Evolutionary conservation across 2,113 vertebrate species (phyloP).

Genomic region (Chrysemys picta): DNA sequence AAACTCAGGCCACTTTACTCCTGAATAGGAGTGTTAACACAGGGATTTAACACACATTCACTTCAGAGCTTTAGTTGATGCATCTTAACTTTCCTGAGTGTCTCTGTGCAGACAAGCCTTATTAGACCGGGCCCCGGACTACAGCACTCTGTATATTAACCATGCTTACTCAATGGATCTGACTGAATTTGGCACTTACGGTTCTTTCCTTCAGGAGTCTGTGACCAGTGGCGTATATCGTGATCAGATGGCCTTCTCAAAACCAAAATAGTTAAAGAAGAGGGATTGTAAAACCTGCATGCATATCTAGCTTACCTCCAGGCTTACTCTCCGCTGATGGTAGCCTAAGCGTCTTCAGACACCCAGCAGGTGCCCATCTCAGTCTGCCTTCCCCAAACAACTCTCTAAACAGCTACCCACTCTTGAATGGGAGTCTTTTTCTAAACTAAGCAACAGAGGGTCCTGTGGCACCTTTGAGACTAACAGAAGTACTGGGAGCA

Average conservation of each 20-base stretch:
- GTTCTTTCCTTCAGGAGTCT: neutral
- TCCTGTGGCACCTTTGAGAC: no score
- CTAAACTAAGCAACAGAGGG: no score
- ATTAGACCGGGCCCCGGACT: neutral
- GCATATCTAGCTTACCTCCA: neutral
- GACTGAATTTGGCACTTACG: neutral
- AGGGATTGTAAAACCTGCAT: neutral
- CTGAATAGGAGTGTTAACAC: no score
- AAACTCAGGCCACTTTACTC: no score
- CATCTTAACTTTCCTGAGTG: no score
- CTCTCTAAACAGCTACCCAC: neutral
- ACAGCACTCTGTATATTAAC: neutral
- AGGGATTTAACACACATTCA: no score
- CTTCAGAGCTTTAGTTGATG: no score
- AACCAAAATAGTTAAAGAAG: no score
- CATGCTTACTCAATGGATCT: neutral
- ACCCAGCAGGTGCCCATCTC: neutral
- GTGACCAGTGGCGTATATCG: accelerated
- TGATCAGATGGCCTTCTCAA: neutral
- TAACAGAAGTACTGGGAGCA: no score
- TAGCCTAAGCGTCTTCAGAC: neutral
- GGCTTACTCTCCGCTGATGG: neutral
- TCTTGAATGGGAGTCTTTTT: neutral
- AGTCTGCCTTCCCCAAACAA: accelerated
- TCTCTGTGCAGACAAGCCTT: neutral